These are phyloP conservation scores for Diabrotica balteata DNA, from an alignment of 2,888 invertebrate genomes.

Conservation along the genomic window DNA sequence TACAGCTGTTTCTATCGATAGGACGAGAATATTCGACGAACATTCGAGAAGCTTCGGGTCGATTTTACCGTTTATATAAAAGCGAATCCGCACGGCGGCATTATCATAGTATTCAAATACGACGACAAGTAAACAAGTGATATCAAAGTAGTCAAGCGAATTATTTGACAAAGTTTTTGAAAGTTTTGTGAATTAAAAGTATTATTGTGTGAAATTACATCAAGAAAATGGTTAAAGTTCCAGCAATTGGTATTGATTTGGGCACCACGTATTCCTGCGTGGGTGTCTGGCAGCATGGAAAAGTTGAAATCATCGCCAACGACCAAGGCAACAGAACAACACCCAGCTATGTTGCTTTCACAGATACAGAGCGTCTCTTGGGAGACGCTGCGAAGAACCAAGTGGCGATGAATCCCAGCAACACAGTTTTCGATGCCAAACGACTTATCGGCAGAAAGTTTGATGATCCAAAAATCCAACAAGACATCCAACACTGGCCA, in stretches of 20 bases:
- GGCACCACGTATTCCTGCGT: conserved; percentile 88
- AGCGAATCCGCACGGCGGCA: conserved; percentile 14
- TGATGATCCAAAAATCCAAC: conserved; percentile 76
- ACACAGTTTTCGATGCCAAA: conserved; percentile 76
- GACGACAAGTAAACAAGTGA: conserved; percentile 19
- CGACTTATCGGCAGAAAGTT: conserved; percentile 82
- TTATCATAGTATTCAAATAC: conserved; percentile 21
- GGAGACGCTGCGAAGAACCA: conserved; percentile 77
- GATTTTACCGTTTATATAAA: conserved; percentile 29
- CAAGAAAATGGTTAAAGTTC: conserved; percentile 43
- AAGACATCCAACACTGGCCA: conserved; percentile 86
- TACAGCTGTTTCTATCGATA: not conserved
- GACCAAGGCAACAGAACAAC: conserved; percentile 89
- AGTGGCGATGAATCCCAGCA: conserved; percentile 75
- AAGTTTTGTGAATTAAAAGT: conserved; percentile 3
- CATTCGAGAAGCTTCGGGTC: conserved; percentile 29
- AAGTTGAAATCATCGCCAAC: conserved; percentile 86
- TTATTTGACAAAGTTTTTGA: not conserved
- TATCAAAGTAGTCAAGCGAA: conserved; percentile 48
- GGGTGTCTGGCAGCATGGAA: conserved; percentile 81
- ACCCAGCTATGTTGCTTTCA: conserved; percentile 79
- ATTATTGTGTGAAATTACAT: conserved; percentile 6
- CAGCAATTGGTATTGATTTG: conserved; percentile 65
- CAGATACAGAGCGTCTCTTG: conserved; percentile 71
- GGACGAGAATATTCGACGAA: not conserved